Base-by-base conservation (phyloP, 2,888 invertebrate species). In the Patella ulyssiponensis region DNA sequence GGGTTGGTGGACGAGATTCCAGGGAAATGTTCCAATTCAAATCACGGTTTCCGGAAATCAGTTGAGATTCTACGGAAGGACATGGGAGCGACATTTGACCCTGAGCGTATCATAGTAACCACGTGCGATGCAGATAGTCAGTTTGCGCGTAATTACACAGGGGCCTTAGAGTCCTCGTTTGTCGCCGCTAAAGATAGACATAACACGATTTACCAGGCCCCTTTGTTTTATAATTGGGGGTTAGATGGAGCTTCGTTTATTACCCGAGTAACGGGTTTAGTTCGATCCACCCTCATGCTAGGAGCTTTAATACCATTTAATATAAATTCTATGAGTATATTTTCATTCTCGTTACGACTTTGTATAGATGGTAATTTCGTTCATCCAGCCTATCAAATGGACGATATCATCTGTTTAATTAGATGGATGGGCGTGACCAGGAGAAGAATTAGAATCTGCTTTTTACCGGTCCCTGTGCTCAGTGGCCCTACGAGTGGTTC, bases 321-420 rank as follows among this genome's bases (percentile, higher is more conserved):
- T 64, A 64, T 64, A 11, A 64, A 64, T 64, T 64, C 64, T 64
- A 64, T 64, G 64, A 64, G 64, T 23, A 64, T 64, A 64, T 64
- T 64, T 23, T 64, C 64, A 64, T 64, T 64, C 23, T 64, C 64
- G 11, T 64, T 64, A 64, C 64, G 64, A 12, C 64, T 64, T 3
- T 64, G 64, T 23, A 20, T 64, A 3, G 64, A 64, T 64, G 64
- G 64, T 23, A 64, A 64, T 64, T 64, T 23, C 23, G 64, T 64
- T 23, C 64, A 64, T 14, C 64, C 64, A 64, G 64, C 64, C 23
- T 64, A 64, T 64, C 64, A 64, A 23, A 64, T 64, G 64, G 64
- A 64, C 4, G 64, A 64, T 64, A 64, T 64, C 11, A 64, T 64
- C 17, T 64, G 64, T 23, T 14, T 64, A 9, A 64, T 64, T 9